phyloP scores from a whole-genome alignment of 64 coral and sea anemone species.

The Montipora foliosa region DNA sequence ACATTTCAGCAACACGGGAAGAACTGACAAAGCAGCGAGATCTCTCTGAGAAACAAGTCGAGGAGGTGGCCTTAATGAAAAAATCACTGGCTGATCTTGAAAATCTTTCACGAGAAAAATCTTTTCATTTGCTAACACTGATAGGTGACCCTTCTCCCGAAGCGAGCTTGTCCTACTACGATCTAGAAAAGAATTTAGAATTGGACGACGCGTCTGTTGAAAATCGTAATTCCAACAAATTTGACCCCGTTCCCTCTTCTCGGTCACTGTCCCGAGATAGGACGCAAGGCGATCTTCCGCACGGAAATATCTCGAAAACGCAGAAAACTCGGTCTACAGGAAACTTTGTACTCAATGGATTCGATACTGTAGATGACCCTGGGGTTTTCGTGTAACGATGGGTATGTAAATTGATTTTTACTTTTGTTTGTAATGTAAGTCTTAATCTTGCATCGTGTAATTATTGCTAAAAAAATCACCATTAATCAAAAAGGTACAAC shows the following conservation, averaged over 20 bases:
- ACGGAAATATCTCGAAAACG: background rate
- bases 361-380: background rate
- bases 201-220: conserved; percentile 1
- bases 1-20: conserved; percentile 43
- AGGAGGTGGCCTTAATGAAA: conserved; percentile 48
- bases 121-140: background rate
- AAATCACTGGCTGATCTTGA: conserved; percentile 56
- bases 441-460: background rate
- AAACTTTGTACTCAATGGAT: background rate
- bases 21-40: conserved; percentile 62
- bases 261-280: background rate
- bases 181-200: conserved; percentile 70
- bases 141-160: conserved; percentile 22
- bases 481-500: no score
- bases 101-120: conserved; percentile 27
- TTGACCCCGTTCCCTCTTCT: background rate
- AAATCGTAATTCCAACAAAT: background rate
- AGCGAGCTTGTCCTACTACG: conserved; percentile 41
- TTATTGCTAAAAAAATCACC: background rate
- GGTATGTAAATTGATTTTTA: conserved; percentile 8
- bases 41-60: conserved; percentile 43
- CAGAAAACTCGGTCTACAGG: background rate
- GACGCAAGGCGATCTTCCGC: background rate
- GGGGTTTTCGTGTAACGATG: conserved; percentile 31
- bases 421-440: background rate